Base-by-base conservation (phyloP, 2,797 vertebrate species). In the Tenualosa thibaudeaui region DNA sequence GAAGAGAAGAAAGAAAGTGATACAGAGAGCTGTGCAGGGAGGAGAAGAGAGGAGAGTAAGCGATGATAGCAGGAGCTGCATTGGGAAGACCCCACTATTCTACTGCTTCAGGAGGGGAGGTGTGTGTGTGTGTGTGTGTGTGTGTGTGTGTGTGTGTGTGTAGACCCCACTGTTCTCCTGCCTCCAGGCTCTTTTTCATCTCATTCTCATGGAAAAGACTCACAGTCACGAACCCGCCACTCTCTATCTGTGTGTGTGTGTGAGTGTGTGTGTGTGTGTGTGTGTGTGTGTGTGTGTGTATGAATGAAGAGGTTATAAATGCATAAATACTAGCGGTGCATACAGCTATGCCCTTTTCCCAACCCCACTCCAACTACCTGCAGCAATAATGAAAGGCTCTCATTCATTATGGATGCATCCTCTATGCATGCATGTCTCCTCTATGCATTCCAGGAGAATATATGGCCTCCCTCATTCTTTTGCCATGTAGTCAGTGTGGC, bases 181-280 rank as follows among this genome's bases (percentile, higher is more conserved):
- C 65, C 31, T 37, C 65, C 31, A 71, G 65, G 65, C 26, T 37
- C 26, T 31, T 31, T 71, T 37, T 71, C 26, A 71, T 31, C 65
- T 40, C 65, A 71, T 31, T 31, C 65, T 40, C 13, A 71, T 40
- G 26, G 26, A 40, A 40, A 71, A 71, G 65, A 26, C 31, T 40
- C 65, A 71, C 65, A 71, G 65, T 71, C 65, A 71, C 13, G 24
- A 15, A 71, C 8, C 65, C 65, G 24, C 26, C 31, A 15, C 31
- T 71, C 46, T 71, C 10, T 31, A 26, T 31, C 15, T 31, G 24
- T 68, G 62, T 68, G 62, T 68, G 62, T 68, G 62, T 68, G 62
- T 68, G 62, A 31, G 24, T 68, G 62, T 68, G 62, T 68, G 62
- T 10, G 62, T 68, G 62, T 68, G 62, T 68, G 62, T 68, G 24